Percentiles rank a stretch among this genome's conserved stretches.
phyloP scores from a whole-genome alignment of 1,140 invertebrate genomes.

The Procambarus clarkii region DNA sequence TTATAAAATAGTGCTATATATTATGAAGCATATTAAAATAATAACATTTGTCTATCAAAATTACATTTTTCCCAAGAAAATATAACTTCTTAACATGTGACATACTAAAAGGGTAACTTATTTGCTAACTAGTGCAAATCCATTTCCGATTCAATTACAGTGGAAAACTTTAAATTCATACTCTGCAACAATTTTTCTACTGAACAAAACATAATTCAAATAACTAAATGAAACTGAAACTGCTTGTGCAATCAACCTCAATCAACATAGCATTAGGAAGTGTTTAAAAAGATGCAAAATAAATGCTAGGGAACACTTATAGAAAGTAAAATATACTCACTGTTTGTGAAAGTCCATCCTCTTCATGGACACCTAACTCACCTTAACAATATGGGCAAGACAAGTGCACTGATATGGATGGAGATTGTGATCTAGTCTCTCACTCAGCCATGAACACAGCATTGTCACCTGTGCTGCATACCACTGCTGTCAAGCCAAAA shows the following conservation, averaged over 20 bases:
- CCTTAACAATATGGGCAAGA: slow-evolving; percentile 96
- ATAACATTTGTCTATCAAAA: background rate
- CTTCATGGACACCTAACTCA: slow-evolving; percentile 76
- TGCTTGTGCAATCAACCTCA: slow-evolving; percentile 60
- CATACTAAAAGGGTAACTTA: slow-evolving; percentile 52
- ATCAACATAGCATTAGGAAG: slow-evolving; percentile 59
- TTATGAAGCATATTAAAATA: background rate
- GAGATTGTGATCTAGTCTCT: slow-evolving; percentile 93
- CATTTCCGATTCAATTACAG: slow-evolving; percentile 46
- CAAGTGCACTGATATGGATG: slow-evolving; percentile 98
- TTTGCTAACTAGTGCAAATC: slow-evolving; percentile 55
- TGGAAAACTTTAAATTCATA: slow-evolving; percentile 52
- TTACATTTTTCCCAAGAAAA: slow-evolving; percentile 31
- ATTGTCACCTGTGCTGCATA: slow-evolving; percentile 95
- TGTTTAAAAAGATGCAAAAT: slow-evolving; percentile 61
- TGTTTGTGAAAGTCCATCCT: slow-evolving; percentile 14
- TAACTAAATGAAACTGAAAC: slow-evolving; percentile 42
- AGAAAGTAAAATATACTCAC: slow-evolving; percentile 52
- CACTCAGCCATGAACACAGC: slow-evolving; percentile 95
- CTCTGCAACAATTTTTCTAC: slow-evolving; percentile 42
- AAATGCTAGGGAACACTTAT: slow-evolving; percentile 54
- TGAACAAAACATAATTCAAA: slow-evolving; percentile 39
- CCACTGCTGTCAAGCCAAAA: slow-evolving; percentile 84
- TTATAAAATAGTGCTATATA: background rate
- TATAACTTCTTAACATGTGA: slow-evolving; percentile 15